Base-by-base conservation (phyloP, 1,140 invertebrate genomes). In the Ceratina calcarata region DNA sequence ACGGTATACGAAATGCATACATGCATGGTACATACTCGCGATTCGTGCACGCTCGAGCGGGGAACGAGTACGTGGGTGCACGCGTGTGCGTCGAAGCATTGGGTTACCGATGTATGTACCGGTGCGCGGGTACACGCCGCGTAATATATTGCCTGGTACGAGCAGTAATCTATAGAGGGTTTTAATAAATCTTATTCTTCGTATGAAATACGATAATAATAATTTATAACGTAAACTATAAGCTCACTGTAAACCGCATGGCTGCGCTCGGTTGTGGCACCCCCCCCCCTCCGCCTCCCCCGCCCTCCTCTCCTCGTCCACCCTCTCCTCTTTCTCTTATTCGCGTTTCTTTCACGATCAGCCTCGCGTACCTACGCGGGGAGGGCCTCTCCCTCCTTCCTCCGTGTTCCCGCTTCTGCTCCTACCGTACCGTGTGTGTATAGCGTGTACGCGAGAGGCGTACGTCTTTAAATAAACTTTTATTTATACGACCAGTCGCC, bases 401-500 rank as follows among this genome's bases (percentile, higher is more conserved):
- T 51, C 27, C 74, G 53, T 64, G 3, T 12, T n/a, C 57, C 60
- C 51, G 51, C 67, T 64, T 55, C 22, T 67, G 24, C 58, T 57
- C 55, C 66, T 68, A 58, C 22, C n/a, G 27, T 15, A 32, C 27
- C 27, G 2, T 32, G 27, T 32, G 27, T 32, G 27, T 32, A 32
- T 32, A 32, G 27, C 27, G 73, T 53, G 73, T 78, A 70, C 73
- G 74, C 37, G 37, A 45, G 37, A 45, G 70, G 78, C 77, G 81
- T 91, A 91, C 84, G 88, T 91, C 91, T 92, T 92, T 92, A 92
- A 92, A 91, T 92, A 92, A 92, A 91, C 90, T 92, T 92, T 92
- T 92, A 92, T 92, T 92, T 91, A 91, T 92, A 91, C 84, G 88
- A 90, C 88, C 85, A 85, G 86, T 82, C 82, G 83, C 74, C 85